Evolutionary conservation across 23 tunicate genomes (phyloP), one percentile per base, ranked within the genome.

Genomic region (Trididemnum miniatum): DNA sequence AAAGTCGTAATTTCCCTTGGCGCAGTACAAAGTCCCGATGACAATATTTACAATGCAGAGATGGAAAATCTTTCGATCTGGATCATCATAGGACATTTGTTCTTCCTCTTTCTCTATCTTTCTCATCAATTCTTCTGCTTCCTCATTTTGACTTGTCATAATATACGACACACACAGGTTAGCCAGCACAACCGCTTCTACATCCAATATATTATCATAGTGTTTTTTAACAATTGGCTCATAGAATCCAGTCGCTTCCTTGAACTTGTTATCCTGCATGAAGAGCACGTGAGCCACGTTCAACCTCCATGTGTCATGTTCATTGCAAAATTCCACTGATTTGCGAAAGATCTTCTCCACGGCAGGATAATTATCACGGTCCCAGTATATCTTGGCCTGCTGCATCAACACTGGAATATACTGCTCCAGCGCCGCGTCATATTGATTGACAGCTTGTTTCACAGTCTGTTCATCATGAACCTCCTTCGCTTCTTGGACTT

Each of bases 311-410:
- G 73, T 65, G 71, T 95, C 99, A 54, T 90, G 92, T 49, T 95
- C 99, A 33, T 95, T 95, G 71, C 99, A 89, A 63, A 95, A 95
- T 39, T 95, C 99, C 65, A 95, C 99, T 2, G 96, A 95, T 72
- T 95, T 95, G 29, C 99, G 72, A 76, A 95, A 95, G 35, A 95
- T 87, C 34, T 83, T 72, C 51, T 95, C 99, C 7, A 95, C 99
- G 0, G 96, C 96, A 4, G 95, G 73, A 82, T 90, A 83, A 76
- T 95, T 90, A 20, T 95, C 99, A 4, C 89, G 79, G 32, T 95
- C 99, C 99, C 99, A 95, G 72, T 95, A 95, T 0, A 95, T 95
- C 82, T 95, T 95, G 1, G 99, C 99, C 71, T 95, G 99, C 73
- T 95, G 99, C 96, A 95, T 95, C 27, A 95, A 79, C 28, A 95